Evolutionary conservation across 2,888 invertebrate genomes (phyloP).

Genomic region (Allacma fusca): DNA sequence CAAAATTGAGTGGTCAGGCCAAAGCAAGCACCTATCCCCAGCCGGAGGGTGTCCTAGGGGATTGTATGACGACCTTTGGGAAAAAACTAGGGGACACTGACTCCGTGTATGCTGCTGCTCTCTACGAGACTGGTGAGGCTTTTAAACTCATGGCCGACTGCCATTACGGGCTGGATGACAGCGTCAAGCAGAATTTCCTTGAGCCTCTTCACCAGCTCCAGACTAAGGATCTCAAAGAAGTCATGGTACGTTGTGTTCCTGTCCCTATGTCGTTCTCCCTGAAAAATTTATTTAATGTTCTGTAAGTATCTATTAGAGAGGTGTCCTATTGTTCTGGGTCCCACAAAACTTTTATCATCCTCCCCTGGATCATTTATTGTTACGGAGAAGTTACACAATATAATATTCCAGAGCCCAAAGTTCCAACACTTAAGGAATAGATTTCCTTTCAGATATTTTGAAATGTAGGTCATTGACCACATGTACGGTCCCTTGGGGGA

Average conservation of each 20-base stretch:
- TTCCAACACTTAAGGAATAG: too few relatives aligned
- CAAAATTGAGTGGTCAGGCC: conserved; percentile 95
- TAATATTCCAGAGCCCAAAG: too few relatives aligned
- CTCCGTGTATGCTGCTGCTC: conserved; percentile 67
- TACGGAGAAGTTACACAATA: too few relatives aligned
- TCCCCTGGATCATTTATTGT: too few relatives aligned
- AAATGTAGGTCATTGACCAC: too few relatives aligned
- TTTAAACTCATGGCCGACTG: conserved; percentile 98
- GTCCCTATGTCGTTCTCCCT: too few relatives aligned
- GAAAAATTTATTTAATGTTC: not conserved
- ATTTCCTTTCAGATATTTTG: too few relatives aligned
- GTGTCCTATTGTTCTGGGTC: not conserved
- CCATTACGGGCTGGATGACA: conserved; percentile 98
- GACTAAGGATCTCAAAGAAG: conserved; percentile 99
- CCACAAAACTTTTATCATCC: too few relatives aligned
- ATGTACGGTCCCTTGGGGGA: too few relatives aligned
- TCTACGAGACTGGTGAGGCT: conserved; percentile 95
- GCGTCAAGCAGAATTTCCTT: conserved; percentile 98
- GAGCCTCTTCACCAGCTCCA: conserved; percentile 97
- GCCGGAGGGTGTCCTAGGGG: conserved; percentile 96
- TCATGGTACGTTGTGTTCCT: conserved; percentile 77
- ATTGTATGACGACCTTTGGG: conserved; percentile 95
- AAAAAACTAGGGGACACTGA: conserved; percentile 84
- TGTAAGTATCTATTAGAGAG: not conserved
- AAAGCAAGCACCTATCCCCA: conserved; percentile 96